Base-by-base conservation (phyloP, 1,140 invertebrate species). In the Eumaeus atala region DNA sequence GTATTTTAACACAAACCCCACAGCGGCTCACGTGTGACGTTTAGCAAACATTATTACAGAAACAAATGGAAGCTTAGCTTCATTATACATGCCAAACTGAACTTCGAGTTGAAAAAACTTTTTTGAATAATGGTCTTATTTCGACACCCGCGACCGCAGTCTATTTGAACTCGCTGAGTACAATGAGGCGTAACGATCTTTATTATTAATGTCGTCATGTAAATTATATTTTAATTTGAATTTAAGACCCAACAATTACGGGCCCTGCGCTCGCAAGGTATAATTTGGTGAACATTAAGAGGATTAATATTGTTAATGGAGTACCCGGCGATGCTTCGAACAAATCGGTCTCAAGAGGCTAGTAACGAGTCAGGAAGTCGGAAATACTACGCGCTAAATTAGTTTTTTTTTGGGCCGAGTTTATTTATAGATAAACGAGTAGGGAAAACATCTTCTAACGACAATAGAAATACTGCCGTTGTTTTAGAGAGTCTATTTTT, bases 221-320 rank as follows among this genome's bases (percentile, higher is more conserved):
- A 54, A 62, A 62, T 62, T 57, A 54, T 58, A 44, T 61, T 57
- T 62, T 58, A 62, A 62, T 62, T 62, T 58, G 35, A 62, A 62
- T 58, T 62, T 62, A 62, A 58, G 55, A 44, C 44, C 47, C 51
- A 51, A 57, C 48, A 51, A 51, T 58, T 51, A 51, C 40, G 9
- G 10, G 38, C 28, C 28, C n/a, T 9, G 55, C 18, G 47, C 16
- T 28, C 21, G 21, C 6, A 10, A 2, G 18, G 58, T 50, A 54
- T 56, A 59, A 63, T 63, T 57, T 58, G 17, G 42, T 11, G 58
- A 51, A 59, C 58, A 58, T 64, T 58, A 56, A 48, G 51, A 40
- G 58, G 54, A 63, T 63, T 63, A 64, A 64, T 60, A 64, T 57
- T 56, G 58, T 58, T 62, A 64, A 64, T 64, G 54, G 58, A 60